Conservation (phyloP, 1,140 invertebrate genomes). For the Bombus picipes region DNA sequence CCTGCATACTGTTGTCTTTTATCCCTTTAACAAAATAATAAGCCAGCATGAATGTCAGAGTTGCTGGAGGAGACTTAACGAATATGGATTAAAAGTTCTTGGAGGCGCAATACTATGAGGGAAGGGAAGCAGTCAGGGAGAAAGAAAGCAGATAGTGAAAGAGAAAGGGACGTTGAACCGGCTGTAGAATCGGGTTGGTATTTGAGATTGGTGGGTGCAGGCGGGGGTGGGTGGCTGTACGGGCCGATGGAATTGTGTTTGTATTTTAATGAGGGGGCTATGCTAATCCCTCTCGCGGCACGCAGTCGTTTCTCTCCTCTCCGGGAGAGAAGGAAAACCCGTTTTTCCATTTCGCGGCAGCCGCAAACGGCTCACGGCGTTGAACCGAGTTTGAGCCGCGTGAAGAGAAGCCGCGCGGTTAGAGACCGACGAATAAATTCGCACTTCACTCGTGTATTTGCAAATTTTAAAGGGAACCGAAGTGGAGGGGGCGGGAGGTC, state of each 20-base stretch:
- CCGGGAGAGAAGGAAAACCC: slow-evolving; percentile 62
- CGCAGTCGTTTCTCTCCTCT: slow-evolving; percentile 61
- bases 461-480: slow-evolving; percentile 67
- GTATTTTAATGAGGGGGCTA: slow-evolving; percentile 80
- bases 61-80: slow-evolving; percentile 79
- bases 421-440: slow-evolving; percentile 69
- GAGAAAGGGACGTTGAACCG: slow-evolving; percentile 45
- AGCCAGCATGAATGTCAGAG: slow-evolving; percentile 70
- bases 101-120: slow-evolving; percentile 9
- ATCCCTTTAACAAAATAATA: slow-evolving; percentile 67
- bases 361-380: slow-evolving; percentile 61
- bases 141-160: slow-evolving; percentile 11
- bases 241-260: slow-evolving; percentile 75
- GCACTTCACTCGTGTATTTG: slow-evolving; percentile 69
- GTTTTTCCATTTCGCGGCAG: slow-evolving; percentile 73
- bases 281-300: slow-evolving; percentile 77
- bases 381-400: slow-evolving; percentile 59
- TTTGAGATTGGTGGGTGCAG: slow-evolving; percentile 69
- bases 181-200: slow-evolving; percentile 71
- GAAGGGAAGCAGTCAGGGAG: background rate
- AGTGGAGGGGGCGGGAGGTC: slow-evolving; percentile 28
- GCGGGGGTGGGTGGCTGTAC: slow-evolving; percentile 56
- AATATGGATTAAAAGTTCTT: slow-evolving; percentile 81
- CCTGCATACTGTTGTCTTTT: background rate
- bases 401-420: slow-evolving; percentile 54